A percentile compares a stretch with the other conserved stretches of the same genome.
Evolutionary conservation across 2,113 vertebrate species (phyloP).

Genomic region (Chrysochloris asiatica): DNA sequence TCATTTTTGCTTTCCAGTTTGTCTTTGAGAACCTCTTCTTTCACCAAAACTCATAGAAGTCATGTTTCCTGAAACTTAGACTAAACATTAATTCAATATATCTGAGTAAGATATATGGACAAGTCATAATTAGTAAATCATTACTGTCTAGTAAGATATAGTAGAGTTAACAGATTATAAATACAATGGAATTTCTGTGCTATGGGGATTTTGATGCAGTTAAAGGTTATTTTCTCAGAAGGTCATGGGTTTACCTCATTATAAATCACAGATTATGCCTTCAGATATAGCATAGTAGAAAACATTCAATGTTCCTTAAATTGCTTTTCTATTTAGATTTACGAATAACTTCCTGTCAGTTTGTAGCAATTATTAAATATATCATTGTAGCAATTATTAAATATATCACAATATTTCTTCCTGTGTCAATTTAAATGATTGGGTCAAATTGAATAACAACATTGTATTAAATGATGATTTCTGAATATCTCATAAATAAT

Average conservation of each 20-base stretch:
- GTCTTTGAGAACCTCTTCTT: neutral
- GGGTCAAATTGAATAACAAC: neutral
- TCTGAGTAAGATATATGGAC: neutral
- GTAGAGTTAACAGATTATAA: neutral
- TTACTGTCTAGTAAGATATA: neutral
- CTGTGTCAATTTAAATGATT: neutral
- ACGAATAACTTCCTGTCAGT: neutral
- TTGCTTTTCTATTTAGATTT: neutral
- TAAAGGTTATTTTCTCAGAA: conserved; percentile 7
- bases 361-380: neutral
- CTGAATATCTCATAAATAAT: neutral
- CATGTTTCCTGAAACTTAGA: neutral
- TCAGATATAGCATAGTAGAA: neutral
- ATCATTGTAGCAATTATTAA: neutral
- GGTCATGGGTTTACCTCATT: conserved; percentile 17
- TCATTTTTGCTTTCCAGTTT: neutral
- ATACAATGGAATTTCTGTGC: neutral
- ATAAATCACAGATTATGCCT: conserved; percentile 23
- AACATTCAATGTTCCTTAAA: neutral
- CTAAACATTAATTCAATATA: neutral
- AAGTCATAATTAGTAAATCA: neutral
- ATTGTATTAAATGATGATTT: neutral
- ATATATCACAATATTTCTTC: neutral
- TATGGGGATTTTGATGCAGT: neutral
- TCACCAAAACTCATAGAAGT: neutral